Conservation (phyloP, 2,113 vertebrate genomes). For the Syngnathoides biaculeatus region DNA sequence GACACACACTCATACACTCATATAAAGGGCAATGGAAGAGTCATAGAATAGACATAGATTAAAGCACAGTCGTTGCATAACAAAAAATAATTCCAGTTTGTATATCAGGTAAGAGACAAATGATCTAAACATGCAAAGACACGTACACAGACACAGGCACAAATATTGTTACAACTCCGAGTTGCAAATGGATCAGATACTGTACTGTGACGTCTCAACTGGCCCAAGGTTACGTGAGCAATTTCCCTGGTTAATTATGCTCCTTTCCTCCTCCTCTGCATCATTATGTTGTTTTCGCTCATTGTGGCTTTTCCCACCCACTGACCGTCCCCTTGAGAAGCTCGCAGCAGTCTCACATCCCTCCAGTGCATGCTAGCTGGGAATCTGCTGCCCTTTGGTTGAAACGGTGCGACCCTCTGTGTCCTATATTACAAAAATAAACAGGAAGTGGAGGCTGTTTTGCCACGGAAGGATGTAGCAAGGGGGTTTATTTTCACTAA, state of each 20-base stretch:
- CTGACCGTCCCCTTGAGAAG: conserved; percentile 50
- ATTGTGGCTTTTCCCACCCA: conserved; percentile 42
- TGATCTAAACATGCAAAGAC: not conserved
- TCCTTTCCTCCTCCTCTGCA: conserved; percentile 9
- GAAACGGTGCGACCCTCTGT: conserved; percentile 64
- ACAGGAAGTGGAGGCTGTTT: conserved; percentile 67
- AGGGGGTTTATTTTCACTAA: conserved; percentile 48
- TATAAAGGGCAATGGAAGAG: not conserved
- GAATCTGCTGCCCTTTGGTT: conserved; percentile 74
- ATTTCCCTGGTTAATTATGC: conserved; percentile 10
- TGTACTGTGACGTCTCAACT: conserved; percentile 2
- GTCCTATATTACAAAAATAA: conserved; percentile 64
- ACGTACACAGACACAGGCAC: not conserved
- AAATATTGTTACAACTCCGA: not conserved
- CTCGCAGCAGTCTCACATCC: conserved; percentile 50
- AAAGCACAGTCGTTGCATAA: too few relatives aligned
- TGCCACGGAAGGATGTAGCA: conserved; percentile 58
- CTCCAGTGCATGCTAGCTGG: conserved; percentile 55
- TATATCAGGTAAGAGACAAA: not conserved
- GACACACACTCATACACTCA: not conserved
- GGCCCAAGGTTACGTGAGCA: not conserved
- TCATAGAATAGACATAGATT: too few relatives aligned
- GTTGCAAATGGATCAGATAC: not conserved
- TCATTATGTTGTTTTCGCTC: conserved; percentile 43
- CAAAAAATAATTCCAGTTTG: not conserved